Evolutionary conservation across 2,888 invertebrate genomes (phyloP), one percentile per base, ranked within the genome.

Genomic region (Drosophila recens): DNA sequence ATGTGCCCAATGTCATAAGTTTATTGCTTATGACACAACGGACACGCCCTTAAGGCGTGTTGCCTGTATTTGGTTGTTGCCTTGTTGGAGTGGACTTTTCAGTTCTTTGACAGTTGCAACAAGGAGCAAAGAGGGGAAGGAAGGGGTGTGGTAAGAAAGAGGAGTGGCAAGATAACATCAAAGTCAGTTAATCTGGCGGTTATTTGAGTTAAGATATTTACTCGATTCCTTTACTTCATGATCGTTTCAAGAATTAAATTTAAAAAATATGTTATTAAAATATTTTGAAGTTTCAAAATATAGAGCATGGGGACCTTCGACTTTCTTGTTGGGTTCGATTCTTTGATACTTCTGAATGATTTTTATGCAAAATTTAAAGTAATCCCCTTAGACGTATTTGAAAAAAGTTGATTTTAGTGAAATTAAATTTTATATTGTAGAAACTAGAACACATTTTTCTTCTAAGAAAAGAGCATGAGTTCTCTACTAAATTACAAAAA

Each of bases 1-100:
- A 67, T 80, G 67, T 48, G 65, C 61, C 63, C 77, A 85, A 82
- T 82, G 84, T 83, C 79, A 80, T 67, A 84, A 72, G 72, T 67
- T 68, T 62, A 42, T 67, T 65, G 68, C 57, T 75, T 72, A 69
- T 64, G 69, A 75, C 64, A 65, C 63, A 69, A 64, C 36, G 13
- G 68, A 43, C 85, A 84, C 85, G 85, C 82, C 82, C 73, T 77
- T 20, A 40, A 77, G 58, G 64, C 64, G 77, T 67, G 77, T 67
- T 63, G 66, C 30, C 52, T 34, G 20, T 23, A 11, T n/a, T 23
- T 36, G 27, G 27, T 27, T 27, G 27, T 34, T 20, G 34, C 6
- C 45, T 20, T 34, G 43, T 45, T 43, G 13, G 20, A 9, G 23
- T 38, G 27, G 13, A 42, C 10, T 45, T 48, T 48, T 33, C 40